Conservation (phyloP, 2,888 invertebrate genomes). For the Eupithecia vulgata region DNA sequence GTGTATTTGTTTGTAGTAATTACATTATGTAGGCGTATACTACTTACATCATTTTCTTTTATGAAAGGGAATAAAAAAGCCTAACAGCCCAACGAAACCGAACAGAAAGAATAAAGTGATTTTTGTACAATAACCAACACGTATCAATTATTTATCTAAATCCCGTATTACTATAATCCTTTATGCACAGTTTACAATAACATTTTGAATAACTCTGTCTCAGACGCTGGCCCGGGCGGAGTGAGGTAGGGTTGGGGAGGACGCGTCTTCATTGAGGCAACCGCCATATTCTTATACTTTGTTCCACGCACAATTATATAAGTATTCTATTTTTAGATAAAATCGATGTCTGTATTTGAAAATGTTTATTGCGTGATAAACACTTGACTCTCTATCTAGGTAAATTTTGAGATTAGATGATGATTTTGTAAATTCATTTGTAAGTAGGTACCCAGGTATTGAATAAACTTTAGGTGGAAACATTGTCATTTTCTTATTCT, state of each 20-base stretch:
- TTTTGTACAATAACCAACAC: too few relatives aligned
- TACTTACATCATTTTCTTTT: too few relatives aligned
- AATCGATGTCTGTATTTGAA: neutral
- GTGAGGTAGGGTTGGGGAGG: neutral
- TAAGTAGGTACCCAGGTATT: neutral
- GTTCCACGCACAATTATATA: slow-evolving; percentile 20
- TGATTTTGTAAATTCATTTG: neutral
- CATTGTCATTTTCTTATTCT: too few relatives aligned
- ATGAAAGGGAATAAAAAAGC: too few relatives aligned
- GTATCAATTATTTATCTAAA: too few relatives aligned
- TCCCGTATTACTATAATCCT: too few relatives aligned
- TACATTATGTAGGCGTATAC: too few relatives aligned
- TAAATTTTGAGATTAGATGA: neutral
- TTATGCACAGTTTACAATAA: neutral
- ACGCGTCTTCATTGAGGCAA: neutral
- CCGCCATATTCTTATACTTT: slow-evolving; percentile 32
- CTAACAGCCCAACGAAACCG: too few relatives aligned
- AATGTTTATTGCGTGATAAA: neutral
- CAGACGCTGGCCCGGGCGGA: slow-evolving; percentile 19
- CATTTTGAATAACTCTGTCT: slow-evolving; percentile 1
- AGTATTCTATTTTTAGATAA: neutral
- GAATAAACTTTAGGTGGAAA: too few relatives aligned
- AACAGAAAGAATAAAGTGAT: too few relatives aligned
- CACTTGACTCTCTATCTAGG: too few relatives aligned
- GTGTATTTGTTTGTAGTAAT: too few relatives aligned